Evolutionary conservation across 2,797 vertebrate species (phyloP).

Genomic region (Sciaenops ocellatus): DNA sequence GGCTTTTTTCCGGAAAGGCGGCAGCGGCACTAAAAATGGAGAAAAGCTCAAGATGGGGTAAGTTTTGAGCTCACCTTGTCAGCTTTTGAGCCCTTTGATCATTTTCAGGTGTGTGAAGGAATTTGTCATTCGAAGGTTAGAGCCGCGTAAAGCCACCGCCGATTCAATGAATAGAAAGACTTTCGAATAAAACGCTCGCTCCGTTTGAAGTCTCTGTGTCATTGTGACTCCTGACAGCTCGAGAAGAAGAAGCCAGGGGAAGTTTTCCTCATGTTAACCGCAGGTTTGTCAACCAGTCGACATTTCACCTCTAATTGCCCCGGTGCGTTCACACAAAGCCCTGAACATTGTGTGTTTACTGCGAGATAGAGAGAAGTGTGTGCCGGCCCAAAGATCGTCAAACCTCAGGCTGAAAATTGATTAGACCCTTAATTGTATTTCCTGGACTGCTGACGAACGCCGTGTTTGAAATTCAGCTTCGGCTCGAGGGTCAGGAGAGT

Average conservation of each 20-base stretch:
- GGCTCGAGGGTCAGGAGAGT: conserved; percentile 61
- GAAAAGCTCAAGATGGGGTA: conserved; percentile 70
- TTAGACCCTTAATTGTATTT: conserved; percentile 79
- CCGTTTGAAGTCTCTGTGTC: conserved; percentile 49
- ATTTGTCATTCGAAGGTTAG: conserved; percentile 46
- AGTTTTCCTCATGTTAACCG: conserved; percentile 29
- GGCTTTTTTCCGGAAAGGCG: conserved; percentile 56
- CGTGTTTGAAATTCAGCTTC: conserved; percentile 73
- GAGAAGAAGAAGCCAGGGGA: conserved; percentile 20
- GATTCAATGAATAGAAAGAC: conserved; percentile 22
- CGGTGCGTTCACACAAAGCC: conserved; percentile 4
- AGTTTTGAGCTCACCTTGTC: conserved; percentile 36
- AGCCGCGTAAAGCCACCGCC: conserved; percentile 15
- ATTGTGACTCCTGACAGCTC: conserved; percentile 41
- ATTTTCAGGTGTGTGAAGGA: conserved; percentile 44
- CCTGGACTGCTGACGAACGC: conserved; percentile 59
- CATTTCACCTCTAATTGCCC: conserved; percentile 48
- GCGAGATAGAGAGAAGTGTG: not conserved
- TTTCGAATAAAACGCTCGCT: conserved; percentile 31
- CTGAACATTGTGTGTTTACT: not conserved
- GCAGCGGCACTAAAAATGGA: conserved; percentile 12
- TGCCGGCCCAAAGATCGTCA: conserved; percentile 37
- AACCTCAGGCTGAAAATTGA: conserved; percentile 73
- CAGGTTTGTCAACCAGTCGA: conserved; percentile 23
- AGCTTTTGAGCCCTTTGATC: conserved; percentile 57